Evolutionary conservation across 2,113 vertebrate genomes (phyloP).

Genomic region (Odontesthes bonariensis): DNA sequence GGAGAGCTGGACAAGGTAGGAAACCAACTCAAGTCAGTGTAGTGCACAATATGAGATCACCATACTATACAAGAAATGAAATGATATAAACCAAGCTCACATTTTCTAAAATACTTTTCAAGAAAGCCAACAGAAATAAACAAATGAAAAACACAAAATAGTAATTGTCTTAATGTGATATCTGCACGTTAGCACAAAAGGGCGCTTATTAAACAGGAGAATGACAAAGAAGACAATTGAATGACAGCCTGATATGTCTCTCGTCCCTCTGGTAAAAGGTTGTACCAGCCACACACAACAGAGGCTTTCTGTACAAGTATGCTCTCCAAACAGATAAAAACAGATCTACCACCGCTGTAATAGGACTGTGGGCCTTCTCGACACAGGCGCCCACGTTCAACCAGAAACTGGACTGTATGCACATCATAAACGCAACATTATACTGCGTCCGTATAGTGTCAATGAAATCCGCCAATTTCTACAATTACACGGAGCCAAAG

Average conservation of each 20-base stretch:
- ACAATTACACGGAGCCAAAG: too few species aligned
- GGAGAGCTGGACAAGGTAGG: slow-evolving; percentile 58
- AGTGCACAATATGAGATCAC: not conserved
- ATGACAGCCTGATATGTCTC: slow-evolving; percentile 48
- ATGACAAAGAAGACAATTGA: slow-evolving; percentile 50
- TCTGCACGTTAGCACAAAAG: slow-evolving; percentile 6
- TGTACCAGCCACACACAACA: slow-evolving; percentile 50
- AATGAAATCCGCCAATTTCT: not conserved
- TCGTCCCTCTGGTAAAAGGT: slow-evolving; percentile 44
- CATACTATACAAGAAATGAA: not conserved
- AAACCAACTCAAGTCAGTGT: slow-evolving; percentile 29
- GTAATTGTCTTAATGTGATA: slow-evolving; percentile 12
- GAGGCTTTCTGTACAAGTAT: slow-evolving; percentile 47
- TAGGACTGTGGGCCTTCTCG: not conserved
- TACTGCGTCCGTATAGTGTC: not conserved
- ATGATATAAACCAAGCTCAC: not conserved
- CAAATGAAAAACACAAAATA: slow-evolving; percentile 13
- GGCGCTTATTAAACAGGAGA: slow-evolving; percentile 22
- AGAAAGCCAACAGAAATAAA: not conserved
- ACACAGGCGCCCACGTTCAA: not conserved
- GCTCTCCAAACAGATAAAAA: slow-evolving; percentile 42
- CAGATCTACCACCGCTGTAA: not conserved
- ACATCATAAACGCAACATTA: slow-evolving; percentile 1
- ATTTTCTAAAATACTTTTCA: not conserved
- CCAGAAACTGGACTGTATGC: slow-evolving; percentile 10